Percentiles rank a stretch among this genome's conserved stretches.
These are phyloP conservation scores for Pipa parva DNA, from an alignment of 2,113 vertebrate species.

Conservation along the genomic window DNA sequence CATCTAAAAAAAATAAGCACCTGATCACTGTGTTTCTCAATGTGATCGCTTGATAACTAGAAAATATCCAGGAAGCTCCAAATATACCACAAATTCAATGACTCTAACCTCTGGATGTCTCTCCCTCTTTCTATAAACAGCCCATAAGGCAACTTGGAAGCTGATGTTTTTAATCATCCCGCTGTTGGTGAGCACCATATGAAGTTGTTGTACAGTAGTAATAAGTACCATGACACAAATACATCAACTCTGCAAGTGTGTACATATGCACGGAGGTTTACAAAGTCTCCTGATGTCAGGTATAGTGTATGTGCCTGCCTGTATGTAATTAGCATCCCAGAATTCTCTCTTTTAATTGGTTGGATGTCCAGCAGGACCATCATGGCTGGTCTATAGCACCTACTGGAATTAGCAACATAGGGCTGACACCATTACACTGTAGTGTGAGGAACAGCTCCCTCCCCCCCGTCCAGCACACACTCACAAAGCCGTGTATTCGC, in stretches of 20 bases:
- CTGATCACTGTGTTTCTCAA: constrained; percentile 13
- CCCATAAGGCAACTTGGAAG: constrained; percentile 75
- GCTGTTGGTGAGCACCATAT: constrained; percentile 87
- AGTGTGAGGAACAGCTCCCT: too few species aligned
- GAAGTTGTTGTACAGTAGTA: constrained; percentile 91
- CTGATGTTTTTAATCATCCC: constrained; percentile 82
- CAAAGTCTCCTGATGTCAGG: not conserved
- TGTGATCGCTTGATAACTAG: not conserved
- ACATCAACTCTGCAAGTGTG: constrained; percentile 11
- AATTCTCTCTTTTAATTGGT: constrained; percentile 44
- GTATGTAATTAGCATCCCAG: constrained; percentile 55
- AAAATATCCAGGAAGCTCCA: constrained; percentile 17
- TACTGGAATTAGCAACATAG: not conserved
- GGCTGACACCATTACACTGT: too few species aligned
- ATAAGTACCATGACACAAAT: constrained; percentile 75
- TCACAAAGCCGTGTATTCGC: not conserved
- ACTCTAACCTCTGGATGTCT: not conserved
- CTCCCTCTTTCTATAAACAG: constrained; percentile 3
- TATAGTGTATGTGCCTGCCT: constrained; percentile 43
- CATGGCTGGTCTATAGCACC: not conserved
- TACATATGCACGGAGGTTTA: not conserved
- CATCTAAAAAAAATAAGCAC: constrained; percentile 25
- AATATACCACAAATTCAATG: not conserved
- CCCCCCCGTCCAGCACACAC: too few species aligned
- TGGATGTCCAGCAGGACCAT: constrained; percentile 23